Base-by-base conservation (phyloP, 2,113 vertebrate species). In the Cyanoderma ruficeps region DNA sequence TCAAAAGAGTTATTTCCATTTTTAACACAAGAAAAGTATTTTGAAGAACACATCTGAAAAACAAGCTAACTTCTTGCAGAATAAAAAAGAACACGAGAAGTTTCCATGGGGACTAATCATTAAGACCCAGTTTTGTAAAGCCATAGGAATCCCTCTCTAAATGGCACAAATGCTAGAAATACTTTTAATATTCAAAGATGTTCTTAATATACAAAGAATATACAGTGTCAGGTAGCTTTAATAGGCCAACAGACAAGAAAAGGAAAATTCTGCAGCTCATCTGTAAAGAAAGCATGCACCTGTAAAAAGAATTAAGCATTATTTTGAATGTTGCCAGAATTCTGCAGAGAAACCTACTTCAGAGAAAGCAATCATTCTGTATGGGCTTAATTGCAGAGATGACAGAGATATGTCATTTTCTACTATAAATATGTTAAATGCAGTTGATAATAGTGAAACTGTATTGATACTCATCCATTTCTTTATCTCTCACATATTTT, bases 301-400 rank as follows among this genome's bases (percentile, higher is more conserved):
- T 3, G 35, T 52, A 59, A 50, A 72, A 93, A 79, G 27, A 76
- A 83, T 61, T 60, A 72, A 87, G 70, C 13, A 4, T 18, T 94
- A 85, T 81, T 87, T 61, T 60, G 15, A 77, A 87, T 27, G 86
- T 65, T 94, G 89, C 59, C 27, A 69, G 87, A 97, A 88, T 95
- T 91, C 25, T 9, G 56, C 81, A 78, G 55, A 90, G 37, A 96
- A 69, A 84, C 41, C 33, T 57, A 81, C 61, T 94, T 90, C 55
- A 72, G 87, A 96, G 87, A 72, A 93, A 95, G 59, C 59, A 87
- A 35, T 72, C 47, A 57, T 86, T 90, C 87, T 77, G 13, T 37
- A 35, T 70, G 61, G 90, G 41, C 55, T 91, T 56, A 86, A 84
- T 55, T 65, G 69, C 39, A 77, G 17, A 61, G 35, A 61, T 39